These are phyloP conservation scores for Sebastes steindachneri DNA, from an alignment of 2,797 vertebrate species.

Conservation along the genomic window DNA sequence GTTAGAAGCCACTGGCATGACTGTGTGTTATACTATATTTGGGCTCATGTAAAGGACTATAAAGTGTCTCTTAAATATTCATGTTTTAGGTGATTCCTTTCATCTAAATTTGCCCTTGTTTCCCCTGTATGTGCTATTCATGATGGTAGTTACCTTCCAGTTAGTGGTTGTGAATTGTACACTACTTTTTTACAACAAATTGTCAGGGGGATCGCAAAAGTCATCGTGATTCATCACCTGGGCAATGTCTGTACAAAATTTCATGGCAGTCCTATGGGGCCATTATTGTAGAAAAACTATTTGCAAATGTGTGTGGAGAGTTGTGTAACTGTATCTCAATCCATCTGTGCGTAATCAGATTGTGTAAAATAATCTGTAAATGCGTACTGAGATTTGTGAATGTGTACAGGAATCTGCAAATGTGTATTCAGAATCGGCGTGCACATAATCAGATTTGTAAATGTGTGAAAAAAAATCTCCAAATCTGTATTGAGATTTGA, in stretches of 20 bases:
- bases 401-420: no score
- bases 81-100: background rate
- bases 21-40: background rate
- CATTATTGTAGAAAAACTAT: no score
- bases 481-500: no score
- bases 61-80: background rate
- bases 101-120: background rate
- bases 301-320: no score
- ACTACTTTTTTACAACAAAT: background rate
- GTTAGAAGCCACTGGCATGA: background rate
- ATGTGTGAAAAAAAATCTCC: no score
- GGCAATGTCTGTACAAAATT: background rate
- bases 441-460: no score
- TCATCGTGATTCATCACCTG: background rate
- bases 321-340: no score
- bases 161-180: background rate
- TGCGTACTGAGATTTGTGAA: no score
- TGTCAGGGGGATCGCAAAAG: background rate
- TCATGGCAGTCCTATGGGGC: no score
- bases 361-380: no score
- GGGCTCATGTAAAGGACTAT: background rate
- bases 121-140: background rate
- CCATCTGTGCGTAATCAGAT: no score
- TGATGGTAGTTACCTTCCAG: background rate
- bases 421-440: no score